Base-by-base conservation (phyloP, 1,140 invertebrate genomes). In the Calliopsis andreniformis region DNA sequence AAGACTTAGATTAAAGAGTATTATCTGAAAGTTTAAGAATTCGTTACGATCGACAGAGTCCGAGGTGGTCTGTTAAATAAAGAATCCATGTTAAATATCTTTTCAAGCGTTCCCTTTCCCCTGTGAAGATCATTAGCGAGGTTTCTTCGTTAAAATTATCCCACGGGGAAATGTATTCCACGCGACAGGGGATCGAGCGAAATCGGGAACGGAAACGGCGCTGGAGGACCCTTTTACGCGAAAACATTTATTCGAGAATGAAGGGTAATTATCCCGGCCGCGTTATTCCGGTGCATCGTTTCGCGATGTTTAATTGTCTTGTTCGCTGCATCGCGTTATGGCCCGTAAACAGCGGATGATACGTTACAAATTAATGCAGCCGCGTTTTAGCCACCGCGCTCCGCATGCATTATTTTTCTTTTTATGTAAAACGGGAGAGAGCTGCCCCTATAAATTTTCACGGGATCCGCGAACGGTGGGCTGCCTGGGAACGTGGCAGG, bases 271-370 rank as follows among this genome's bases (percentile, higher is more conserved):
- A 75, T 67, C 71, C 35, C 23, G 14, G 39, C 7, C 39, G 16
- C 20, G 51, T 10, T 35, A 25, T 75, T 67, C 20, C 49, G 61
- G 4, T 35, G n/a, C 49, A 30, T 66, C 62, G 49, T 35, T n/a
- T 45, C 18, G 63, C 71, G 18, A 45, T 39, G 61, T 75, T 75
- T 67, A 75, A 75, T 75, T 49, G 51, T 47, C 39, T 58, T 32
- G 51, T 67, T 43, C 42, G 5, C 2, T 6, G 69, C 63, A 51
- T 62, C 43, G 18, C 62, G 71, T 75, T 75, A 75, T 56, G 71
- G 63, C 30, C 71, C 51, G 63, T 67, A 75, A 75, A 67, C 71
- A 56, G 16, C 16, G 39, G 42, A 35, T 23, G 71, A 75, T 58
- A 42, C 71, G 62, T 47, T 28, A 47, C 42, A 20, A 75, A 66